Base-by-base conservation (phyloP, 2,888 invertebrate species). In the Aromia moschata region DNA sequence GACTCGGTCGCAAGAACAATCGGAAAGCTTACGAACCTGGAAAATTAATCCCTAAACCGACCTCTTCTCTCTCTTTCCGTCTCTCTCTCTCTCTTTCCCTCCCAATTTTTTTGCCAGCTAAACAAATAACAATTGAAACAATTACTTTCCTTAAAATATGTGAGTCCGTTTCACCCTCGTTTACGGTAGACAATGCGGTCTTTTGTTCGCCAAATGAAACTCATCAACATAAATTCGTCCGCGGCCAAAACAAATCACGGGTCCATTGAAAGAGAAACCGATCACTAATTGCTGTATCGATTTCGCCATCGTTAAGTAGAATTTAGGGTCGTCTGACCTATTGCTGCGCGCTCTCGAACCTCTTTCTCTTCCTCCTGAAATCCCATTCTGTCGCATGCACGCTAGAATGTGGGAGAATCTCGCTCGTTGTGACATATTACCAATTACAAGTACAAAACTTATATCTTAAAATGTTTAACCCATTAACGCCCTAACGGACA, bases 251-350 rank as follows among this genome's bases (percentile, higher is more conserved):
- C 47, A 56, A 49, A 56, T 49, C 58, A 33, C 45, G 38, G 17
- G 36, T 14, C 46, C 25, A 46, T 36, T 52, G 58, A 45, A 47
- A 58, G 58, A 40, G 58, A 53, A 53, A 45, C 58, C 58, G 53
- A 58, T 58, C 58, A 18, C 58, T 58, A 58, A 58, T 58, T 53
- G 58, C 52, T 58, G 41, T 53, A 58, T 58, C 58, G 58, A 58
- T 58, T 53, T 40, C 18, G 38, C 12, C 18, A 47, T 47, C 37
- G 36, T 36, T 47, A 47, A 47, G 18, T 12, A 20, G 37, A 47
- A n/a, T 47, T 12, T 18, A 18, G 17, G 4, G 36, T 17, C 17
- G 33, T 16, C 10, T 12, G 14, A n/a, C 18, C 47, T n/a, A n/a
- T n/a, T n/a, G n/a, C n/a, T n/a, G n/a, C n/a, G n/a, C n/a, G n/a